These are phyloP conservation scores for Lacerta viridis DNA, from an alignment of 2,797 vertebrate species.

Conservation along the genomic window DNA sequence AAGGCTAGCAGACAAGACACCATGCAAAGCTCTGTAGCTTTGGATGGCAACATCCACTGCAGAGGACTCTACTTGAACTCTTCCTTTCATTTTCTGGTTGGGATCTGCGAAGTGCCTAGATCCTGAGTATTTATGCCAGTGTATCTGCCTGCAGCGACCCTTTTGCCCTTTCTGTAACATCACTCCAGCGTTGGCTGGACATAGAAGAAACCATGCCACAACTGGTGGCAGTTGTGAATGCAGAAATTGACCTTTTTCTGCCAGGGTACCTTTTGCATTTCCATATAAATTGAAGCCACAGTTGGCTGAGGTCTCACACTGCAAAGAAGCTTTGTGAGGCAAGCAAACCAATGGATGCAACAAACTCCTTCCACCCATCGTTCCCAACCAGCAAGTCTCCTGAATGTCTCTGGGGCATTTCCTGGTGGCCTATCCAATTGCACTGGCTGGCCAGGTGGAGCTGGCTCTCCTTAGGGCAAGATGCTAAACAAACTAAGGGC, in stretches of 20 bases:
- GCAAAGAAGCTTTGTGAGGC: not conserved
- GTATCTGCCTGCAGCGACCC: not conserved
- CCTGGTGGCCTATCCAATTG: constrained; percentile 2
- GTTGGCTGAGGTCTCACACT: not conserved
- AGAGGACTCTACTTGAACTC: constrained; percentile 4
- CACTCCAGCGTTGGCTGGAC: not conserved
- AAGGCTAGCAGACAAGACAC: not conserved
- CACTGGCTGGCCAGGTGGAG: constrained; percentile 33
- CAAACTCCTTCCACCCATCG: not conserved
- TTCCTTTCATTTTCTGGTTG: not conserved
- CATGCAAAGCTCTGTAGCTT: not conserved
- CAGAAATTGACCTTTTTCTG: too few relatives aligned
- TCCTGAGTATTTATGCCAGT: not conserved
- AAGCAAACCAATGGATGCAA: not conserved
- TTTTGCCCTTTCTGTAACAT: not conserved
- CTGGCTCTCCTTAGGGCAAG: not conserved
- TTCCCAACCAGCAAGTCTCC: not conserved
- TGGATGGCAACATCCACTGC: not conserved
- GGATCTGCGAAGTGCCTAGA: not conserved
- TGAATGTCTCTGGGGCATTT: constrained; percentile 1
- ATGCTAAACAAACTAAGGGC: constrained; percentile 21
- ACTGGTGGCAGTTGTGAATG: too few relatives aligned
- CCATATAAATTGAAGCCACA: not conserved
- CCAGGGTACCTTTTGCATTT: not conserved
- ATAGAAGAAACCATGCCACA: not conserved